Evolutionary conservation across 2,113 vertebrate species (phyloP).

Genomic region (Macrotis lagotis): DNA sequence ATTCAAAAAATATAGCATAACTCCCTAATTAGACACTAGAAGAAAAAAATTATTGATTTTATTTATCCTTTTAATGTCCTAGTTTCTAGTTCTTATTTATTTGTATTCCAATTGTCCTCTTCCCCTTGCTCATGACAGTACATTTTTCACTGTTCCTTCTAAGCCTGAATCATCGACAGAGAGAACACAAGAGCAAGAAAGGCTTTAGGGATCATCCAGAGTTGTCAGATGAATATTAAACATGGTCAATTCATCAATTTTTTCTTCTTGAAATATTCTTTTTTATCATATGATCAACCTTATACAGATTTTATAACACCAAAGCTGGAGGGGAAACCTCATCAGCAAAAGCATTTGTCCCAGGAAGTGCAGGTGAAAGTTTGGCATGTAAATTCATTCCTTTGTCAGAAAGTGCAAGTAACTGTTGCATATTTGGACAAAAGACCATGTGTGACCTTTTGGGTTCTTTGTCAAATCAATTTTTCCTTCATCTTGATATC

Average conservation of each 20-base stretch:
- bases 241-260: not conserved
- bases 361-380: not conserved
- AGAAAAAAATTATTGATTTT: not conserved
- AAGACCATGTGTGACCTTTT: slow-evolving; percentile 48
- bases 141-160: not conserved
- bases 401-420: slow-evolving; percentile 30
- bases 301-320: not conserved
- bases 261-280: not conserved
- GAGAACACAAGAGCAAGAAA: not conserved
- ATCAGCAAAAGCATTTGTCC: not conserved
- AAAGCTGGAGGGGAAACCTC: not conserved
- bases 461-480: slow-evolving; percentile 33
- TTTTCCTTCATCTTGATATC: slow-evolving; percentile 36
- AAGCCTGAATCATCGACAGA: not conserved
- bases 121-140: not conserved
- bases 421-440: not conserved
- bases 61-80: not conserved
- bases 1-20: not conserved
- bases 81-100: not conserved
- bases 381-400: not conserved
- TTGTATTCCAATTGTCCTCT: not conserved
- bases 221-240: not conserved
- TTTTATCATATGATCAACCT: not conserved
- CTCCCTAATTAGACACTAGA: not conserved
- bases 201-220: not conserved